These are phyloP conservation scores for Coptodon bakossiorum DNA, from an alignment of 2,113 vertebrate genomes.

Conservation along the genomic window DNA sequence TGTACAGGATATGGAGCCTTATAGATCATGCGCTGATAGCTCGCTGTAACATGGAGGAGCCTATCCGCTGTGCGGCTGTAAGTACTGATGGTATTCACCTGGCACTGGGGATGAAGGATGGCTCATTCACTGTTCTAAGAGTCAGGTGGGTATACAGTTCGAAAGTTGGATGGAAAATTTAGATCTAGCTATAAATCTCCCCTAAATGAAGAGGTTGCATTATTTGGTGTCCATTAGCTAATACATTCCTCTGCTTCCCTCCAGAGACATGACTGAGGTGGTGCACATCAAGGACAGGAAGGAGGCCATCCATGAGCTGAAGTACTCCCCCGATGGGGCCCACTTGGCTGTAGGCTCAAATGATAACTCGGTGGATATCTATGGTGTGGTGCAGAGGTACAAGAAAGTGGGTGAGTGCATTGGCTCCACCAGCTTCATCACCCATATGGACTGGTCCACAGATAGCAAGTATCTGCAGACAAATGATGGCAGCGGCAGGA, in stretches of 20 bases:
- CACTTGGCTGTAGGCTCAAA: conserved; percentile 95
- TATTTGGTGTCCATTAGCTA: neutral
- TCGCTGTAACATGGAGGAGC: conserved; percentile 98
- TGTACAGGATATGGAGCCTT: conserved; percentile 92
- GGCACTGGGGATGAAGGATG: conserved; percentile 96
- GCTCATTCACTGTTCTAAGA: conserved; percentile 94
- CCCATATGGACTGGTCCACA: conserved; percentile 96
- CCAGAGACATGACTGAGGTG: conserved; percentile 98
- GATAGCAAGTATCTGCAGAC: conserved; percentile 95
- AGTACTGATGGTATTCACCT: conserved; percentile 95
- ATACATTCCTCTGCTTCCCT: neutral
- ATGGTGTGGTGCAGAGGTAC: conserved; percentile 89
- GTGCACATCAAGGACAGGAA: conserved; percentile 98
- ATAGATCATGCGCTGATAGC: conserved; percentile 96
- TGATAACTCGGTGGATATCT: conserved; percentile 91
- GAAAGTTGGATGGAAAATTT: neutral
- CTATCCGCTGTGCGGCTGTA: conserved; percentile 92
- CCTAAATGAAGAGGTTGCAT: neutral
- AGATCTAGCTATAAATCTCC: neutral
- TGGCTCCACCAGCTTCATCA: conserved; percentile 91
- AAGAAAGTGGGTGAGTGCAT: conserved; percentile 94
- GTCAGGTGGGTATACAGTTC: conserved; percentile 78
- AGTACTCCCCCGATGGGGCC: conserved; percentile 93
- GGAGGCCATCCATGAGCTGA: conserved; percentile 96
- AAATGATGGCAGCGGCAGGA: conserved; percentile 88